A percentile compares a stretch with the other conserved stretches of the same genome.
These are phyloP conservation scores for Dryadula phaetusa DNA, from an alignment of 2,888 invertebrate genomes.

Conservation along the genomic window DNA sequence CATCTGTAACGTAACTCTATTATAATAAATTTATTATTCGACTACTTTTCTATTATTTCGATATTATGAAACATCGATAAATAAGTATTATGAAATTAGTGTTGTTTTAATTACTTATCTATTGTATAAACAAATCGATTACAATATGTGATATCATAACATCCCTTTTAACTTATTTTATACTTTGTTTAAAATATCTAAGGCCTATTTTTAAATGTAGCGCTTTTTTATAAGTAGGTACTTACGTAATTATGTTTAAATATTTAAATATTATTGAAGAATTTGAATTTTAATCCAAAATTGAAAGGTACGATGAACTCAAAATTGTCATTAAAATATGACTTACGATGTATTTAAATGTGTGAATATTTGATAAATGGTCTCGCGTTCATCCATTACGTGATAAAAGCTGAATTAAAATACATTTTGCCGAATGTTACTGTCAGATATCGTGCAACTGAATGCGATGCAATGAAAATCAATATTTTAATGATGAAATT, in stretches of 20 bases:
- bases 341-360: background rate
- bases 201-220: too few relatives aligned
- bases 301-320: too few relatives aligned
- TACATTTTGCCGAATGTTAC: conserved; percentile 24
- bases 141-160: too few relatives aligned
- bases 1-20: background rate
- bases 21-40: background rate
- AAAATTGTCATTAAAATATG: background rate
- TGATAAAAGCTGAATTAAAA: conserved; percentile 24
- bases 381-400: conserved; percentile 25
- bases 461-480: conserved; percentile 16
- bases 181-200: too few relatives aligned
- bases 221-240: too few relatives aligned
- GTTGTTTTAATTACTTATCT: too few relatives aligned
- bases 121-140: too few relatives aligned
- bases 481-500: background rate
- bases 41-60: background rate
- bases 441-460: conserved; percentile 19
- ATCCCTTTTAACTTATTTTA: too few relatives aligned
- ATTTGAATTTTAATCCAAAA: too few relatives aligned
- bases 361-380: conserved; percentile 21
- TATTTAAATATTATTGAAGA: too few relatives aligned
- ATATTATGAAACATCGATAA: background rate
- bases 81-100: too few relatives aligned
- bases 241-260: too few relatives aligned